phyloP scores from a whole-genome alignment of 1,140 invertebrate species.

The fruit fly (Drosophila melanogaster) region DNA sequence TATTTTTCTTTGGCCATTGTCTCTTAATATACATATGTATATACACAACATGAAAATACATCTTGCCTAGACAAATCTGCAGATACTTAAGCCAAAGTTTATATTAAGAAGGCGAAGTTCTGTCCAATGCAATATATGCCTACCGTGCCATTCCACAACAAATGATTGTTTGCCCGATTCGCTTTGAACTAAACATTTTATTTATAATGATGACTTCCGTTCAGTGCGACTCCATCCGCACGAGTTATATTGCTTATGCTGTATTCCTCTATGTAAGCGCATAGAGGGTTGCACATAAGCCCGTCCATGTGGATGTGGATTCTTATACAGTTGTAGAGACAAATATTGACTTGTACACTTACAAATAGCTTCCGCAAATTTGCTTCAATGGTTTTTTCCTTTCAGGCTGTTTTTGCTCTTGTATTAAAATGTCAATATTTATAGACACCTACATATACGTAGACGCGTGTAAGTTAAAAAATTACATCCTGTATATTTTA shows the following conservation, averaged over 20 bases:
- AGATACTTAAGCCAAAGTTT: background rate
- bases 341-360: slow-evolving; percentile 64
- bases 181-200: slow-evolving; percentile 70
- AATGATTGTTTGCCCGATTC: slow-evolving; percentile 65
- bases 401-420: slow-evolving; percentile 11
- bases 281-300: background rate
- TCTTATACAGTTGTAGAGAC: slow-evolving; percentile 33
- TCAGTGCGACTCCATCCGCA: slow-evolving; percentile 29
- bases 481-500: slow-evolving; percentile 17
- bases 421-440: slow-evolving; percentile 45
- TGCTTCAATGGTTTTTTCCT: slow-evolving; percentile 49
- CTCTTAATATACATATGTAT: too few species aligned
- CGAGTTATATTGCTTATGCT: slow-evolving; percentile 2
- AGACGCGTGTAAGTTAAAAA: slow-evolving; percentile 1
- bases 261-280: slow-evolving; percentile 15
- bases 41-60: background rate
- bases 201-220: slow-evolving; percentile 80
- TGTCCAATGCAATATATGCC: background rate
- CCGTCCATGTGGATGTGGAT: background rate
- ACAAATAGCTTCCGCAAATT: slow-evolving; percentile 71
- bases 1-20: too few species aligned
- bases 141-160: slow-evolving; percentile 35
- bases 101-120: background rate
- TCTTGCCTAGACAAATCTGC: background rate
- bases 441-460: slow-evolving; percentile 12